Base-by-base conservation (phyloP, 2,888 invertebrate species). In the Ferdinandea cuprea region DNA sequence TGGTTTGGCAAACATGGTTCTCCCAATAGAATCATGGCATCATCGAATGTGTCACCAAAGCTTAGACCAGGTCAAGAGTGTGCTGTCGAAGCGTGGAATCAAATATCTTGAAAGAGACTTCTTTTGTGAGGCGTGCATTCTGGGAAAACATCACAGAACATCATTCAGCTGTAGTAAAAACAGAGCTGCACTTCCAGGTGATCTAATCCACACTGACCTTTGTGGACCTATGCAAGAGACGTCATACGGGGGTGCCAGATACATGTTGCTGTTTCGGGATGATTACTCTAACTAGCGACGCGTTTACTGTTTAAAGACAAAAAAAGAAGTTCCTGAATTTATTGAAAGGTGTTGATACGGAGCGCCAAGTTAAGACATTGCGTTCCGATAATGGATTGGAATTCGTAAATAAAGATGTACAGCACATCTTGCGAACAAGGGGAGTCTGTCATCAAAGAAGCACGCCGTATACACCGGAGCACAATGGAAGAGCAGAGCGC, bases 361-460 rank as follows among this genome's bases (percentile, higher is more conserved):
- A 79, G 15, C 32, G 85, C 30, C 78, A 85, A 35, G 85, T 86
- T 7, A 85, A 86, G 65, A 73, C 54, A 3, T 58, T 88, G 5
- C 78, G 88, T 30, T 86, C 87, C 4, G 88, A 88, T 78, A 87
- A 86, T 50, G 87, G 87, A 13, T 42, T 54, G 8, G 88, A 89
- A 80, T 88, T 87, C 61, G 59, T 86, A 0, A 86, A 85, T 32
- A 68, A 86, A 40, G 85, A 81, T 32, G 61, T 87, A 19, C 42
- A 78, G 48, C 46, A 84, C 8, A 85, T 86, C 66, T 69, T 87
- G 6, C 68, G 85, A 32, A 66, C 76, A 32, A 46, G 86, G 48
- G 86, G 87, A 44, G 87, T 87, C 40, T 46, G 72, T 28, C 85
- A 86, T 56, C 86, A 86, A 56, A 69, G 44, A 69, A 85, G 86